Conservation (phyloP, 2,113 vertebrate genomes). For the Myotis brandtii region DNA sequence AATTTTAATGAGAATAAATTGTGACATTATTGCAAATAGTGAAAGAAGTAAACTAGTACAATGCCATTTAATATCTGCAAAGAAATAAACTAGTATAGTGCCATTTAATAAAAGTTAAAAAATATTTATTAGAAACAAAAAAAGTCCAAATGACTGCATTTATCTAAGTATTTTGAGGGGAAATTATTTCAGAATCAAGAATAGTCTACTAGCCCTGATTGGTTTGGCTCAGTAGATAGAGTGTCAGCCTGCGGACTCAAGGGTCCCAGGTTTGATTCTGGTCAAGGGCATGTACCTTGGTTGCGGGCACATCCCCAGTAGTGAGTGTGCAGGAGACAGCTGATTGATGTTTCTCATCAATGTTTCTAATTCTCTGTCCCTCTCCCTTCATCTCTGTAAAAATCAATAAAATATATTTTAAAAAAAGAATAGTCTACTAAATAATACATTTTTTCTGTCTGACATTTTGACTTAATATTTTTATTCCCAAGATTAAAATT, state of each 20-base stretch:
- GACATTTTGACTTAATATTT: conserved; percentile 2
- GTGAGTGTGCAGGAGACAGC: too few species aligned
- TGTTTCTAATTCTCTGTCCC: too few species aligned
- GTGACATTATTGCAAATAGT: neutral
- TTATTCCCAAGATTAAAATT: neutral
- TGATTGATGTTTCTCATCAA: too few species aligned
- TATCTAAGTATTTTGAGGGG: neutral
- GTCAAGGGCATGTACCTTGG: too few species aligned
- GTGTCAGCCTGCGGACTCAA: too few species aligned
- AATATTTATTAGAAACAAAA: neutral
- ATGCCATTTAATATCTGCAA: neutral
- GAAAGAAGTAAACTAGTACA: neutral
- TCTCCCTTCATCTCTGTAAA: too few species aligned
- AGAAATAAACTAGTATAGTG: neutral
- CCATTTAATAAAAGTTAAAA: neutral
- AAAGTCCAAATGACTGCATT: neutral
- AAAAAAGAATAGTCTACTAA: neutral
- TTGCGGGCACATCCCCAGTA: too few species aligned
- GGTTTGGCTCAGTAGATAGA: too few species aligned
- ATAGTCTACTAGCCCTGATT: neutral
- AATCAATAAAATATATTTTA: too few species aligned
- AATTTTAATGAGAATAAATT: neutral
- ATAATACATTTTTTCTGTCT: neutral
- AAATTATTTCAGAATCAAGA: neutral
- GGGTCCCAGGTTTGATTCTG: too few species aligned